Evolutionary conservation across 2,113 vertebrate genomes (phyloP), one percentile per base, ranked within the genome.

Genomic region (Triplophysa dalaica): DNA sequence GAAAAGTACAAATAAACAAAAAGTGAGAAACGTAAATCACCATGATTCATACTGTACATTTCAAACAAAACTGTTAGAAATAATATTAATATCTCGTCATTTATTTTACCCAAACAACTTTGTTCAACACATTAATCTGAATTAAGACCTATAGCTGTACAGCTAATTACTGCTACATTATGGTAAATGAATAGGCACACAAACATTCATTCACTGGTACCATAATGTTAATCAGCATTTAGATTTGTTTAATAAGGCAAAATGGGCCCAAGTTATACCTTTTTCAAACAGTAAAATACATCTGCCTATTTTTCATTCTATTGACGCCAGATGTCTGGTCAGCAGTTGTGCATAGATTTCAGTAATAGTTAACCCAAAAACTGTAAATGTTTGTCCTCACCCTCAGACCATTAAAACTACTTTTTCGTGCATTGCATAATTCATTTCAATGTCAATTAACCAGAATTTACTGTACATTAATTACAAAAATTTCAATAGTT

Each of bases 1-100:
- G 33, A 60, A 73, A 74, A 74, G 70, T 43, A 60, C 11, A 24
- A 74, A 74, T 24, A 17, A 74, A 74, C 22, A 24, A 74, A 38
- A 74, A 43, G 54, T 43, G 41, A 74, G 70, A 60, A 74, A 60
- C 54, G 60, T 58, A 72, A 41, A 17, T 24, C 17, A n/a, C 33
- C 12, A 43, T 43, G 41, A 21, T 74, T 61, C 41, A 74, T 24
- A 74, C 33, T 7, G 33, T 38, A 38, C 54, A 61, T 61, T 29
- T 24, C 14, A 24, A 61, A 74, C 54, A 60, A 72, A 58, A 58
- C 19, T 16, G 33, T 73, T 22, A 63, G 58, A 29, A 60, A 75
- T 41, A 63, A 4, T 43, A 60, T 48, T 48, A 63, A 26, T 48
- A 26, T 19, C 8, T 3, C 3, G 2, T 61, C 38, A 62, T 45